Percentiles rank a stretch among this genome's conserved stretches.
Conservation (phyloP, 2,888 invertebrate genomes). For the Tholera decimalis region DNA sequence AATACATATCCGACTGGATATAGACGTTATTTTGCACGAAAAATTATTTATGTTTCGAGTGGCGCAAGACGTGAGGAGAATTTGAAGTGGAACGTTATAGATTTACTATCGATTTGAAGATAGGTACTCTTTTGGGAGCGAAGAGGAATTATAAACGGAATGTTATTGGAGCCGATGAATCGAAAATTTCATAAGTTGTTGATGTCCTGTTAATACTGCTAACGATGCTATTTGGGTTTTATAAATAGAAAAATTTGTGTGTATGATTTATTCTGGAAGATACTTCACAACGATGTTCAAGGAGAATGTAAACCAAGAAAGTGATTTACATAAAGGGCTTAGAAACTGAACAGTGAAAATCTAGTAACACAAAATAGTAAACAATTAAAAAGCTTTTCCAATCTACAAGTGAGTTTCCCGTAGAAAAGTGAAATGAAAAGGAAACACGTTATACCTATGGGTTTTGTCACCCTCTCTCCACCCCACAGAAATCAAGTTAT, state of each 20-base stretch:
- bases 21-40: conserved; percentile 58
- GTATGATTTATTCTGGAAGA: not conserved
- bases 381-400: not conserved
- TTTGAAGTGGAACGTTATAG: conserved; percentile 41
- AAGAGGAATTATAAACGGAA: conserved; percentile 11
- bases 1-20: conserved; percentile 49
- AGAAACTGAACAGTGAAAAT: not conserved
- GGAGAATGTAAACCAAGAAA: not conserved
- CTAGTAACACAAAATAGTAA: too few relatives aligned
- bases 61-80: conserved; percentile 45
- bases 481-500: too few relatives aligned
- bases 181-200: not conserved
- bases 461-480: conserved; percentile 12
- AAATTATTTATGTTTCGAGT: conserved; percentile 59
- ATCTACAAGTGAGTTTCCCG: not conserved
- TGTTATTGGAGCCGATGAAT: conserved; percentile 8
- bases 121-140: conserved; percentile 37
- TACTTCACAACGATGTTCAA: not conserved
- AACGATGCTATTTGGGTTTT: not conserved
- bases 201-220: not conserved
- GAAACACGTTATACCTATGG: not conserved
- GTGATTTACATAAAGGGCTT: not conserved
- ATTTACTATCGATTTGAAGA: conserved; percentile 54
- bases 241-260: too few relatives aligned
- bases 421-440: not conserved